phyloP scores from a whole-genome alignment of 2,113 vertebrate genomes.

The Machaerirhynchus nigripectus region DNA sequence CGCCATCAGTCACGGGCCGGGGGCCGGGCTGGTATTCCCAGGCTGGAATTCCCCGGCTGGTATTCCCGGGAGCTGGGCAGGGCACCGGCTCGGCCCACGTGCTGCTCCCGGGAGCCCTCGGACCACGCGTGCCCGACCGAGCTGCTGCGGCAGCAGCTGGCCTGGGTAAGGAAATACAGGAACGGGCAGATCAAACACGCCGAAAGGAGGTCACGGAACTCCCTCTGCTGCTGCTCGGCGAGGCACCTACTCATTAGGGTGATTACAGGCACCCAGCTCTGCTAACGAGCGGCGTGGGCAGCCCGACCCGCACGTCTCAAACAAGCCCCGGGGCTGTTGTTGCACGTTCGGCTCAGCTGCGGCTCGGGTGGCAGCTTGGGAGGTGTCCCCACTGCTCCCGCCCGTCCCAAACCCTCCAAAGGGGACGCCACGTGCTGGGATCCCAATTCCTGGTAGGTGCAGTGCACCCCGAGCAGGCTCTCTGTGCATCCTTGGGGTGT shows the following conservation, averaged over 20 bases:
- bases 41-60: neutral
- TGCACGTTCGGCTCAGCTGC: neutral
- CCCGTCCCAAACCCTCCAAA: neutral
- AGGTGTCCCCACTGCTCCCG: neutral
- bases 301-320: neutral
- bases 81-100: rapidly evolving
- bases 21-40: neutral
- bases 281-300: neutral
- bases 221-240: neutral
- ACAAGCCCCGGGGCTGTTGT: neutral
- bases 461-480: rapidly evolving
- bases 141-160: neutral
- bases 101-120: rapidly evolving
- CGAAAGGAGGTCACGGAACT: neutral
- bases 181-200: neutral
- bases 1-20: neutral
- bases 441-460: rapidly evolving
- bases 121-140: rapidly evolving
- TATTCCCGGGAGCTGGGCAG: neutral
- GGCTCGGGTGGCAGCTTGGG: neutral
- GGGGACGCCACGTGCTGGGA: rapidly evolving
- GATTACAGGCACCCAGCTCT: neutral
- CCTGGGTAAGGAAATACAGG: rapidly evolving
- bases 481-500: neutral
- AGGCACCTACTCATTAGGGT: neutral